A percentile compares a stretch with the other conserved stretches of the same genome.
These are phyloP conservation scores for Brachionus plicatilis DNA, from an alignment of 1,140 invertebrate species.

Conservation along the genomic window DNA sequence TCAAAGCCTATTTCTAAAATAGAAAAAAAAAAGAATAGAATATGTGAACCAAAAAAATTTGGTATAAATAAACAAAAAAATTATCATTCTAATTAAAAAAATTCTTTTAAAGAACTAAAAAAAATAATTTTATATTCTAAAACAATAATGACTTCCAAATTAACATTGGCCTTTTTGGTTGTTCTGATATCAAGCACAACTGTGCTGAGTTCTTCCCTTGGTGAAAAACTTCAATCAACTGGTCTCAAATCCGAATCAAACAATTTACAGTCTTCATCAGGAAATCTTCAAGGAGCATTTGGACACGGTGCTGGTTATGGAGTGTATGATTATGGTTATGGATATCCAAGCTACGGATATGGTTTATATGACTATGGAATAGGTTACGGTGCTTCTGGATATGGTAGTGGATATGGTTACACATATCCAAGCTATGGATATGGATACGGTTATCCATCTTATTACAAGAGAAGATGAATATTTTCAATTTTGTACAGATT, in stretches of 20 bases:
- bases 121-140: not conserved
- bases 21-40: too few relatives aligned
- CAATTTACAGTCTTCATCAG: not conserved
- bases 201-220: not conserved
- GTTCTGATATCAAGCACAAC: not conserved
- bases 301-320: not conserved
- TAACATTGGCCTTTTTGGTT: not conserved
- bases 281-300: not conserved
- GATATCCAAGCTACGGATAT: not conserved
- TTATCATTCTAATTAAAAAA: not conserved
- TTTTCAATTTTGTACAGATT: not conserved
- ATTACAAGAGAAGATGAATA: not conserved
- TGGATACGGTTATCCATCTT: not conserved
- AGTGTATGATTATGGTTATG: not conserved
- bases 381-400: not conserved
- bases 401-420: not conserved
- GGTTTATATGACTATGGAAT: not conserved
- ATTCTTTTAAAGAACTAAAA: not conserved
- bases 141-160: not conserved
- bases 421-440: not conserved
- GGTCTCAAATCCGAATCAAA: not conserved
- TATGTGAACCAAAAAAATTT: too few relatives aligned
- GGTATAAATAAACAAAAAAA: too few relatives aligned
- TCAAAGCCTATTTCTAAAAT: not conserved
- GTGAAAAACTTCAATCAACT: not conserved